Base-by-base conservation (phyloP, 2,888 invertebrate species). In the Drosophila recens region DNA sequence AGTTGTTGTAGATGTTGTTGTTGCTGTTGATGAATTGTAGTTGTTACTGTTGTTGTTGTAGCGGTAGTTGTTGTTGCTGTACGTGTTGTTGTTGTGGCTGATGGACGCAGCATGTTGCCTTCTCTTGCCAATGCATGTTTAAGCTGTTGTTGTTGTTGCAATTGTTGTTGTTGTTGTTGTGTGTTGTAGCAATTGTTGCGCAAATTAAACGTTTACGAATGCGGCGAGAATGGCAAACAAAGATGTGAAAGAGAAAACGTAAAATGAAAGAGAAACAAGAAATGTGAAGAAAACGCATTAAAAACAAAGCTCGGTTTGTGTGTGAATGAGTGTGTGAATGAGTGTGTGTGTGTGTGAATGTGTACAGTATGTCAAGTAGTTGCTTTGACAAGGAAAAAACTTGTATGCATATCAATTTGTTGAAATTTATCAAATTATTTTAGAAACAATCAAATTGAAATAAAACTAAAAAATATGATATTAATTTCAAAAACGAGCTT, bases 161-260 rank as follows among this genome's bases (percentile, higher is more conserved):
- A 11, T 33, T 38, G 40, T 49, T 27, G 46, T 40, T 56, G 42
- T 63, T 58, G 48, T 62, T 46, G 62, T 45, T 42, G 68, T 46
- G 65, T 59, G 52, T 54, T 53, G 38, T 40, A 40, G 53, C 59
- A 59, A 27, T 43, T 53, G 30, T 23, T 4, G 67, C 56, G 75
- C 76, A 76, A 76, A 76, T 76, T 43, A 76, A 76, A 75, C 76
- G 63, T 68, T 76, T 76, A 77, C 77, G 73, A 77, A 77, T 77
- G 77, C 77, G 69, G 69, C 78, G 77, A 64, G 43, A 73, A 68
- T 69, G 76, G 76, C 77, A 77, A 76, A 77, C 77, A 77, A 76
- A 76, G 62, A 77, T 67, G 69, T 72, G 77, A 77, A 77, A 72
- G 77, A 77, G 69, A 69, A 72, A 76, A 46, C 61, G 63, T 52